These are phyloP conservation scores for Poeciliopsis presidionis DNA, from an alignment of 2,797 vertebrate species.

Conservation along the genomic window DNA sequence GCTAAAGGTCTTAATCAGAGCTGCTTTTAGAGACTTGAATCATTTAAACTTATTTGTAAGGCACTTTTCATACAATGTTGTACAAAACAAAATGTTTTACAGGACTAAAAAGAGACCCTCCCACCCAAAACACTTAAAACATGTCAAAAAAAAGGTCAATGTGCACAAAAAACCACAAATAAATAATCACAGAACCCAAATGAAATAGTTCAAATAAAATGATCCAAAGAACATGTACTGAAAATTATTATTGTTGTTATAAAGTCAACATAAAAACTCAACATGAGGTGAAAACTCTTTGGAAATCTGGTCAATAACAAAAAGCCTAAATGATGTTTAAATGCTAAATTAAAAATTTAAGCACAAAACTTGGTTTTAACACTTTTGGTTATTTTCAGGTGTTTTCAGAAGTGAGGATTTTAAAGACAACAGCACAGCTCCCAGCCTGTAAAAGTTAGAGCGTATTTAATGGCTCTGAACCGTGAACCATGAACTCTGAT, in stretches of 20 bases:
- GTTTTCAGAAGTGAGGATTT: background rate
- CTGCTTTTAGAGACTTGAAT: background rate
- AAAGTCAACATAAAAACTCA: background rate
- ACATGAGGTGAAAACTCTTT: background rate
- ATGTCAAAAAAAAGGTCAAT: background rate
- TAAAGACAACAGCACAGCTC: background rate
- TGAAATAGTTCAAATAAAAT: background rate
- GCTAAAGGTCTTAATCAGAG: background rate
- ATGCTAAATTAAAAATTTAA: background rate
- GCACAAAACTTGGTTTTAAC: background rate
- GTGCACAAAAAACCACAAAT: background rate
- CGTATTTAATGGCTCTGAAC: conserved; percentile 25
- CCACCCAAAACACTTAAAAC: background rate
- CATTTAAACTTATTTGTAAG: background rate
- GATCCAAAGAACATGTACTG: background rate
- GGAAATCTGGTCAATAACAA: background rate
- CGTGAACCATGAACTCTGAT: conserved; percentile 27
- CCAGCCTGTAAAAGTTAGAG: background rate
- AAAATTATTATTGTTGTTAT: background rate
- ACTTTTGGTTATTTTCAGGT: background rate
- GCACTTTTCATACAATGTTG: background rate
- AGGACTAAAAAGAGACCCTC: background rate
- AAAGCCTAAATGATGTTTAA: background rate
- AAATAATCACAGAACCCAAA: background rate
- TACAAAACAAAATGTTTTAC: background rate